A percentile compares a stretch with the other conserved stretches of the same genome.
Conservation (phyloP, 2,888 invertebrate species). For the Eupelmus urozonus region DNA sequence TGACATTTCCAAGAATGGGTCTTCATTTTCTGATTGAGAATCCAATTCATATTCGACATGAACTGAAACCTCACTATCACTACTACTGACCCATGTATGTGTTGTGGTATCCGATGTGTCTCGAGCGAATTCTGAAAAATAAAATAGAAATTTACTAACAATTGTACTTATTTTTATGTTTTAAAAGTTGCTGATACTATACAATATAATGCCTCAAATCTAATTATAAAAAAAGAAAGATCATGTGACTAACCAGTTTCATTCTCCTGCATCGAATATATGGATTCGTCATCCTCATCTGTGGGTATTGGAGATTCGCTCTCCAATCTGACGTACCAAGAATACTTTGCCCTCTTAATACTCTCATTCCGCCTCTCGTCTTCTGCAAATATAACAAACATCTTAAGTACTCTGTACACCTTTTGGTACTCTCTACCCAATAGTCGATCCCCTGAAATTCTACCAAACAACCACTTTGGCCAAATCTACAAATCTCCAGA, state of each 20-base stretch:
- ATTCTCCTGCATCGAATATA: slow-evolving; percentile 82
- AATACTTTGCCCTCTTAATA: slow-evolving; percentile 64
- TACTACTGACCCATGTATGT: slow-evolving; percentile 63
- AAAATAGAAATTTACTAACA: neutral
- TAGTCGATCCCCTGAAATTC: too few relatives aligned
- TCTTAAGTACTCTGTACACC: neutral
- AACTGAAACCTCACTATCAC: slow-evolving; percentile 60
- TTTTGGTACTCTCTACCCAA: too few relatives aligned
- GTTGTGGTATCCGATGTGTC: slow-evolving; percentile 70
- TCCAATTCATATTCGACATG: slow-evolving; percentile 70
- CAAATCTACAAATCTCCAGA: too few relatives aligned
- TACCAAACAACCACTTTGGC: too few relatives aligned
- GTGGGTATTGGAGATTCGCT: slow-evolving; percentile 76
- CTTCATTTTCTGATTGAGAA: slow-evolving; percentile 66
- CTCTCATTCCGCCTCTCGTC: slow-evolving; percentile 60
- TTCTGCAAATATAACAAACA: slow-evolving; percentile 62
- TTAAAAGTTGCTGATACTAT: neutral
- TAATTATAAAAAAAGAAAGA: slow-evolving; percentile 17
- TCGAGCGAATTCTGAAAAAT: slow-evolving; percentile 66
- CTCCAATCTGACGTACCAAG: slow-evolving; percentile 74
- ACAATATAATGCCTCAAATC: neutral
- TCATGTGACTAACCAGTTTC: slow-evolving; percentile 80
- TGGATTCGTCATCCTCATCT: slow-evolving; percentile 80
- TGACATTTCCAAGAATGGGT: slow-evolving; percentile 61
- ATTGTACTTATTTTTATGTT: neutral